phyloP scores from a whole-genome alignment of 2,888 invertebrate genomes.

The Criorhina ranunculi region DNA sequence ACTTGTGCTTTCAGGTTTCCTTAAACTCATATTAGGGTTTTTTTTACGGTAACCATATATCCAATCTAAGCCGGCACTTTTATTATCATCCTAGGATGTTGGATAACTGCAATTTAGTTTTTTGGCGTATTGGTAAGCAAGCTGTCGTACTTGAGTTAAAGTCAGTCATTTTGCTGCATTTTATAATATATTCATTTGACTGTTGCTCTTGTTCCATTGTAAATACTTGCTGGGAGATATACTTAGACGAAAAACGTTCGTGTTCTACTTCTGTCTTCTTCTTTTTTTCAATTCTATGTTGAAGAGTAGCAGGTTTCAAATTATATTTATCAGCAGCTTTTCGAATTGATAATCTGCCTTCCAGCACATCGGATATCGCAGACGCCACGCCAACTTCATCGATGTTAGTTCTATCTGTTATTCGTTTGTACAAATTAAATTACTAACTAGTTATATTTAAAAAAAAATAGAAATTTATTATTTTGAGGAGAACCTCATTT shows the following conservation, averaged over 20 bases:
- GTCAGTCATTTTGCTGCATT: constrained; percentile 4
- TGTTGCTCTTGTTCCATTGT: constrained; percentile 18
- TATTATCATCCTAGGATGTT: neutral
- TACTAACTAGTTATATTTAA: too few relatives aligned
- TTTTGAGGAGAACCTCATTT: too few relatives aligned
- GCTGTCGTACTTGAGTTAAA: constrained; percentile 18
- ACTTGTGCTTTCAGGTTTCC: constrained; percentile 15
- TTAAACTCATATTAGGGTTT: constrained; percentile 6
- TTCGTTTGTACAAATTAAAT: constrained; percentile 10
- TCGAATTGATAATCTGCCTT: constrained; percentile 10
- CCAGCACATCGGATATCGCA: constrained; percentile 17
- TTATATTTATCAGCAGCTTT: constrained; percentile 16
- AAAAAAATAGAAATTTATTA: too few relatives aligned
- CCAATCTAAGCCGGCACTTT: too few relatives aligned
- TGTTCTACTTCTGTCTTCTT: constrained; percentile 14
- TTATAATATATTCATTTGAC: constrained; percentile 22
- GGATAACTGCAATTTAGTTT: constrained; percentile 6
- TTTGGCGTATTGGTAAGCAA: constrained; percentile 33
- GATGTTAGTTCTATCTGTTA: constrained; percentile 21
- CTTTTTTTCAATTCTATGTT: constrained; percentile 22
- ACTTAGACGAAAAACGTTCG: constrained; percentile 12
- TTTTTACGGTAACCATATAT: constrained; percentile 5
- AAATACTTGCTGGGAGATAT: constrained; percentile 5
- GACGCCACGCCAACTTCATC: constrained; percentile 25
- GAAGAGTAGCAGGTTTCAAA: constrained; percentile 17